Conservation (phyloP, 2,888 invertebrate species). For the Drosophila mimetica region DNA sequence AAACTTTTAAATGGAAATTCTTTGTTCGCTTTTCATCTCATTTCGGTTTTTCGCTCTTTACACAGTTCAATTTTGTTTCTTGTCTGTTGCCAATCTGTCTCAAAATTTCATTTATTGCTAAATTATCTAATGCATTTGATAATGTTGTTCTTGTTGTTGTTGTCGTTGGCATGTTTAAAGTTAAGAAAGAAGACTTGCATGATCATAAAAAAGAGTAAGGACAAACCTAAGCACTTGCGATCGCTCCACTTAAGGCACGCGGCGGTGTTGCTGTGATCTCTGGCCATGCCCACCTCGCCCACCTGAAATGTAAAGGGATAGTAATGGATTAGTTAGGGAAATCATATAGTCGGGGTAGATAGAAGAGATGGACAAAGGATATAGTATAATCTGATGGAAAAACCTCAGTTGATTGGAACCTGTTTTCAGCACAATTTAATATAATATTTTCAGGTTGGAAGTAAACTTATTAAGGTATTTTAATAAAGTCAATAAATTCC, state of each 20-base stretch:
- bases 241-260: conserved; percentile 83
- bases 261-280: conserved; percentile 82
- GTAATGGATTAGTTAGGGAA: neutral
- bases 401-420: neutral
- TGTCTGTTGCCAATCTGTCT: conserved; percentile 40
- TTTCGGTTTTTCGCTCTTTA: conserved; percentile 36
- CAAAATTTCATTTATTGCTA: conserved; percentile 53
- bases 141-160: conserved; percentile 71
- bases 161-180: conserved; percentile 72
- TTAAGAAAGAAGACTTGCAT: conserved; percentile 71
- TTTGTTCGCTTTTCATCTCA: conserved; percentile 31
- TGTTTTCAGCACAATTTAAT: neutral
- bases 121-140: conserved; percentile 81
- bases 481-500: too few relatives aligned
- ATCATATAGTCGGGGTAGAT: neutral
- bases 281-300: conserved; percentile 82
- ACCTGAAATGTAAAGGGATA: conserved; percentile 73
- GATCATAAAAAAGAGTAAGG: conserved; percentile 78
- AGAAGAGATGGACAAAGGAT: neutral
- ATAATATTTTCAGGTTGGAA: too few relatives aligned
- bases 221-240: conserved; percentile 85
- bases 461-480: too few relatives aligned
- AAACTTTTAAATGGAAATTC: conserved; percentile 63
- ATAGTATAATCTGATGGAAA: neutral
- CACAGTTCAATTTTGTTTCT: conserved; percentile 51